Conservation (phyloP, 2,888 invertebrate genomes). For the Erannis defoliaria region DNA sequence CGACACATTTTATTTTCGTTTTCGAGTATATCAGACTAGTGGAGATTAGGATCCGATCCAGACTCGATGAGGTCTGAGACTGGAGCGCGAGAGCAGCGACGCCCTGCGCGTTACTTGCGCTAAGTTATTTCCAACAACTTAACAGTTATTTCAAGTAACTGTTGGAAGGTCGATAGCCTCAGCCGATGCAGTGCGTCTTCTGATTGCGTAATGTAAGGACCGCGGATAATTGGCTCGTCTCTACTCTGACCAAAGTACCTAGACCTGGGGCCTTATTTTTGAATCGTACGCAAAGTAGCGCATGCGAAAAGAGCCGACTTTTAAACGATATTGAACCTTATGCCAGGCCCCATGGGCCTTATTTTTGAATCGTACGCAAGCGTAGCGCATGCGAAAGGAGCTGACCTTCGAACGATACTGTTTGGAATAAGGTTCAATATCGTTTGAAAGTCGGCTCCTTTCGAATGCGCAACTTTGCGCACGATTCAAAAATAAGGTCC, state of each 20-base stretch:
- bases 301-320: no score
- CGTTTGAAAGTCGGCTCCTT: no score
- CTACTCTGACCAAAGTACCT: slow-evolving; percentile 10
- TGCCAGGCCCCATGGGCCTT: no score
- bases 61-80: slow-evolving; percentile 68
- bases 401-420: no score
- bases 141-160: slow-evolving; percentile 84
- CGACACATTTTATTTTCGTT: slow-evolving; percentile 50
- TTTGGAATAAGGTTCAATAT: no score
- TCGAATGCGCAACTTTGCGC: no score
- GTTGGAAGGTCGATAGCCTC: slow-evolving; percentile 84
- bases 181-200: slow-evolving; percentile 71
- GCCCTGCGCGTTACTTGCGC: slow-evolving; percentile 66
- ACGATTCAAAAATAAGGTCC: no score
- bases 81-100: slow-evolving; percentile 47
- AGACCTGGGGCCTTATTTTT: no score
- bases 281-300: no score
- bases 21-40: background rate
- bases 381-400: no score
- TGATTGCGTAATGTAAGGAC: slow-evolving; percentile 77
- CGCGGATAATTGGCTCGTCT: slow-evolving; percentile 58
- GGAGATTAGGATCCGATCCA: slow-evolving; percentile 56
- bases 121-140: slow-evolving; percentile 83
- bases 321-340: no score
- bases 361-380: no score